Conservation (phyloP, 1,140 invertebrate genomes). For the Platyura marginata region DNA sequence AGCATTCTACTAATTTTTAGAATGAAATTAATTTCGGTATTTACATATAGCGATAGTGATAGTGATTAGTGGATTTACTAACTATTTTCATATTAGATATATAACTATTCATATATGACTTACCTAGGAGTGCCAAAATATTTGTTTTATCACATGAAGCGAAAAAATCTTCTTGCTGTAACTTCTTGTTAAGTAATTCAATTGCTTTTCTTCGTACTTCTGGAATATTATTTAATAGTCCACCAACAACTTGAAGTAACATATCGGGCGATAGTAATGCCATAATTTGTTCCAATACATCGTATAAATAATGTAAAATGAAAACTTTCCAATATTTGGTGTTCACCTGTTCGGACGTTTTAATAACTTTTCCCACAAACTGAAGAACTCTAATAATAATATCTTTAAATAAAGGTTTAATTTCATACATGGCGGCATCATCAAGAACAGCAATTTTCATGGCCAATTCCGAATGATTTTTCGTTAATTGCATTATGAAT, state of each 20-base stretch:
- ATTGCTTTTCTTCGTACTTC: slow-evolving; percentile 60
- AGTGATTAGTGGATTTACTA: background rate
- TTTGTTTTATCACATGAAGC: slow-evolving; percentile 26
- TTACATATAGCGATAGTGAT: background rate
- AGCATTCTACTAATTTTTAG: no score
- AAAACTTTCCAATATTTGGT: slow-evolving; percentile 63
- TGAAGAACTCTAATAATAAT: slow-evolving; percentile 46
- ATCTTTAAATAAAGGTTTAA: slow-evolving; percentile 41
- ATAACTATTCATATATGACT: no score
- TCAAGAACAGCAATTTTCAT: slow-evolving; percentile 31
- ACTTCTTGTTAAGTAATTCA: slow-evolving; percentile 63
- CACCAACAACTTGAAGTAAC: slow-evolving; percentile 56
- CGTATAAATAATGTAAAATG: slow-evolving; percentile 57
- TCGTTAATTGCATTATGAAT: background rate
- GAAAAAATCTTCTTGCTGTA: slow-evolving; percentile 46
- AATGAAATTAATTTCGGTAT: no score
- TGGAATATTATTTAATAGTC: slow-evolving; percentile 46
- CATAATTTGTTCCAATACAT: slow-evolving; percentile 57
- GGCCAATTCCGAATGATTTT: background rate
- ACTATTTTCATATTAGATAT: background rate
- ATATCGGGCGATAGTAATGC: slow-evolving; percentile 52
- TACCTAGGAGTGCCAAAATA: slow-evolving; percentile 32
- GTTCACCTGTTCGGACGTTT: slow-evolving; percentile 21
- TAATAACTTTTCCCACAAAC: slow-evolving; percentile 42
- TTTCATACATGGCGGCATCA: slow-evolving; percentile 22